Base-by-base conservation (phyloP, 2,113 vertebrate species). In the Petaurus breviceps region DNA sequence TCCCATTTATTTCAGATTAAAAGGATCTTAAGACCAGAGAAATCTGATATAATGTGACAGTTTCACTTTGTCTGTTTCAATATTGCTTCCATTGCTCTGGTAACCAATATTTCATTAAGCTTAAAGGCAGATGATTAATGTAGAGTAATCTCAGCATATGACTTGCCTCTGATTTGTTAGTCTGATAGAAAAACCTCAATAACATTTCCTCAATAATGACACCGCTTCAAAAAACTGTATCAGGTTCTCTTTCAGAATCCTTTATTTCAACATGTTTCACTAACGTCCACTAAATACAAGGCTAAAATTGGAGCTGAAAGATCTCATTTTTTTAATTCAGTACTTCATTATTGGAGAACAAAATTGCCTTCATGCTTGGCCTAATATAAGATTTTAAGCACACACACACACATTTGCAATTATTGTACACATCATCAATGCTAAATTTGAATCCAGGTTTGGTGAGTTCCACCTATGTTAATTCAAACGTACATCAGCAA, bases 151-250 rank as follows among this genome's bases (percentile, higher is more conserved):
- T 84, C 68, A 84, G 16, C 19, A 84, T 22, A 43, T 22, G 37
- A 43, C 68, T 84, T 84, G 68, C 16, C 68, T 43, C n/a, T 43
- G 68, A 84, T 43, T 22, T 84, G 37, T 84, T 84, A 16, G n/a
- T 43, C 37, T 84, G 68, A 84, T n/a, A 84, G n/a, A 84, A 84
- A 77, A 84, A 10, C 4, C 68, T 77, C 68, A 77, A 77, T 93
- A 95, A 61, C 94, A 24, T 94, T 92, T 94, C 90, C 50, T 92
- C 53, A 93, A 92, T 84, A 43, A 22, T 84, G 68, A 84, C 37
- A 22, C 68, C 22, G 0, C 0, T 43, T 84, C 37, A 84, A 84
- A 84, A 43, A 43, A n/a, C 7, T 43, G 1, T 43, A 43, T 8
- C 16, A 5, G 37, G 43, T 22, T 22, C 6, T 43, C 68, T 84